Evolutionary conservation across 2,797 vertebrate species (phyloP), one percentile per base, ranked within the genome.

Genomic region (Poliocrania exsul): DNA sequence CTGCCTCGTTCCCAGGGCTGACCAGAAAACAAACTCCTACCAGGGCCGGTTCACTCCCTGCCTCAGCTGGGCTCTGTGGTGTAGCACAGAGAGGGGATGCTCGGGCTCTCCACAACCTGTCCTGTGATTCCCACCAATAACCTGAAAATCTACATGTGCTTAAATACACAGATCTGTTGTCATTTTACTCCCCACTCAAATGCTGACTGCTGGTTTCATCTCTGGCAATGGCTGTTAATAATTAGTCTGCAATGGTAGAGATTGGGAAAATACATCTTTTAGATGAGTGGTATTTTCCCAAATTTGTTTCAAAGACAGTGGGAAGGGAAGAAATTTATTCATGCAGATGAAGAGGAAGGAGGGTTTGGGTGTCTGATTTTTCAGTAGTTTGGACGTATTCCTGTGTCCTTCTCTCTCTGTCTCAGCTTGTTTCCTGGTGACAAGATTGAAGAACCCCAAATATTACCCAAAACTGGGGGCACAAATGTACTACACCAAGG

Each of bases 351-450:
- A 92, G 69, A 64, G 77, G 51, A 83, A n/a, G 67, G 66, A 72
- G 40, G 16, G 38, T 74, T 93, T 83, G 53, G 24, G 75, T 90
- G 49, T 53, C 85, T 71, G 57, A 78, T 93, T 95, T 95, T 91
- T 58, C 53, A 72, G 56, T 37, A 47, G 4, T 81, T 93, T 90
- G 56, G 54, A 84, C 40, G 88, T 60, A n/a, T 83, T 92, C 77
- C 50, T 83, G n/a, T 86, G 72, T 78, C 37, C 24, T 77, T 6
- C 13, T 82, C 28, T 82, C 82, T 89, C 28, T 11, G 0, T 60
- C 54, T 67, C 23, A 2, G 50, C 50, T 85, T 72, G 53, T 73
- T 62, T 77, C 79, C 53, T 37, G 44, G 23, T 56, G 69, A 50
- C 31, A 75, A 62, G 26, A 56, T 21, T 62, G 69, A 93, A 86